Base-by-base conservation (phyloP, 1,140 invertebrate species). In the Sitobion miscanthi region DNA sequence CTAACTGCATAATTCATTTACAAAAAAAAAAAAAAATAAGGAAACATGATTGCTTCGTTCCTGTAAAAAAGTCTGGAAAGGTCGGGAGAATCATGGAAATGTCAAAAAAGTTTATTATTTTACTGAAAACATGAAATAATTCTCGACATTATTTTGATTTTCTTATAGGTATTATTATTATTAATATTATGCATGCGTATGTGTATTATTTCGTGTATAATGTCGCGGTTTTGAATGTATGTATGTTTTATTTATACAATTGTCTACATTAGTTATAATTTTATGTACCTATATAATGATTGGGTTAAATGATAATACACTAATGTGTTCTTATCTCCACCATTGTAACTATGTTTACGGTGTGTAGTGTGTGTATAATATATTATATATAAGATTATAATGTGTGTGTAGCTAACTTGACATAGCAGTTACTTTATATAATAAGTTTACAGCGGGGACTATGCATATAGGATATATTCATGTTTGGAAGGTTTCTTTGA, bases 1-100 rank as follows among this genome's bases (percentile, higher is more conserved):
- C n/a, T 77, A 77, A 77, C 62, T 77, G 62, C n/a, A 77, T 77
- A 77, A 77, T 77, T 77, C 30, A 77, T 77, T 77, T 77, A 77
- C 3, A n/a, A n/a, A 69, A 69, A 69, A 69, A 69, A 35, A 35
- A 69, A 69, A 14, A 69, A n/a, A n/a, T 6, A 77, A 14, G 11
- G 14, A 77, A 77, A 77, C 62, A 77, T 35, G 62, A 77, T 17
- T 77, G 14, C 14, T 77, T 77, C 62, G 30, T n/a, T 77, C 62
- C 5, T 77, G n/a, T 30, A n/a, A 77, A 77, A 30, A 77, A 77
- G 30, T 77, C 30, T 14, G 62, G 62, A 77, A 77, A n/a, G n/a
- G n/a, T 20, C 14, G n/a, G 14, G 1, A 69, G n/a, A n/a, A 69
- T 69, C 30, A 17, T n/a, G 30, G 14, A 77, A 77, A 17, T 77